Evolutionary conservation across 2,113 vertebrate species (phyloP).

Genomic region (Rhagologus leucostigma): DNA sequence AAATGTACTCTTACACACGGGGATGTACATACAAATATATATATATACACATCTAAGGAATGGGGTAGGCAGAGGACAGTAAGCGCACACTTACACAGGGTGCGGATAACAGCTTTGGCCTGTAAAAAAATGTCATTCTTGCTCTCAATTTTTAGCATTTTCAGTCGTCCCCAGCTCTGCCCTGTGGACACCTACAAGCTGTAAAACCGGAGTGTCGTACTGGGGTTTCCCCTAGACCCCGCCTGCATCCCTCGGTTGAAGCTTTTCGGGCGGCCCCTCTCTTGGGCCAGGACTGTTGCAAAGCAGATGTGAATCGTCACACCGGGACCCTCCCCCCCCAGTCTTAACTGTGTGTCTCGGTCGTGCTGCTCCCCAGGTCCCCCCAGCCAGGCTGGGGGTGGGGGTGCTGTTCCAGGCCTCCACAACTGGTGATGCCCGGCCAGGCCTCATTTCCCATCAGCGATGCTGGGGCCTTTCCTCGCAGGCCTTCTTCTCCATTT

Average conservation of each 20-base stretch:
- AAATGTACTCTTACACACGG: background rate
- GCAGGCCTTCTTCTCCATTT: background rate
- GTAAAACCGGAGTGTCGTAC: background rate
- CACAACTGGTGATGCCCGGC: background rate
- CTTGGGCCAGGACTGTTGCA: background rate
- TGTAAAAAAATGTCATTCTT: background rate
- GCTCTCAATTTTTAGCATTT: background rate
- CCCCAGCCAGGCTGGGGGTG: too few relatives aligned
- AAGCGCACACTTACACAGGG: background rate
- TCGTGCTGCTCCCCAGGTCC: fast-evolving
- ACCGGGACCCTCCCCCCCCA: fast-evolving
- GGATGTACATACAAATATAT: fast-evolving
- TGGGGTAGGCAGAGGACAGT: fast-evolving
- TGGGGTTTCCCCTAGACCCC: background rate
- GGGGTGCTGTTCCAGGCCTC: background rate
- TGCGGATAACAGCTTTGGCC: fast-evolving
- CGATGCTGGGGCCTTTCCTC: background rate
- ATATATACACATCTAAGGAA: background rate
- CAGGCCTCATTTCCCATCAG: background rate
- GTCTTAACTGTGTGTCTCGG: background rate
- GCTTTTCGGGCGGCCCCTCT: fast-evolving
- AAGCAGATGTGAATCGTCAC: fast-evolving
- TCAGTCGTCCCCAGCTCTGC: background rate
- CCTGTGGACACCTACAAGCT: background rate
- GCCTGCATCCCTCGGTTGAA: fast-evolving